Base-by-base conservation (phyloP, 1,140 invertebrate species). In the Panagrolaimus sp. region DNA sequence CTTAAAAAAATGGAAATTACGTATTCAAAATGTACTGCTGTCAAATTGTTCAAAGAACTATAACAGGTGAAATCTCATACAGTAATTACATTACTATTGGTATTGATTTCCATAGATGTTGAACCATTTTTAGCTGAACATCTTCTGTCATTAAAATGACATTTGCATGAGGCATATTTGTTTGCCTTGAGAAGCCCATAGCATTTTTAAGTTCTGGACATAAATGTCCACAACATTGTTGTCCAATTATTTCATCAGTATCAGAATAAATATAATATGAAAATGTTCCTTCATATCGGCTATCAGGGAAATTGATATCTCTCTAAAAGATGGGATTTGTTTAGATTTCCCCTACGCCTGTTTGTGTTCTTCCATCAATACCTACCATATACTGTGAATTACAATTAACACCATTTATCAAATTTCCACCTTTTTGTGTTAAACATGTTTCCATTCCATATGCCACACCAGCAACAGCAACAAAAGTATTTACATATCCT, bases 401-500 rank as follows among this genome's bases (percentile, higher is more conserved):
- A 25, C 66, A 68, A n/a, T 63, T 38, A 20, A 68, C 31, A 14
- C 66, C 66, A 45, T 68, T 67, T 7, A 68, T 45, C 5, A 63
- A 23, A 38, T 68, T 68, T 9, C 66, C 67, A 1, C 20, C 65
- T 11, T 14, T 20, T 9, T 31, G n/a, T 31, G 14, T 38, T 38
- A 13, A 11, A 65, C 66, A 68, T 16, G 16, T 38, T 61, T 61
- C 66, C 9, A 68, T 23, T n/a, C 66, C 66, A 16, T 63, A 68
- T 0, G 53, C 62, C 0, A 65, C 47, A 31, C 68, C 68, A 23
- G 61, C 70, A 25, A 71, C 69, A n/a, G 44, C 70, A 23, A 72
- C 27, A 63, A 48, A 72, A 0, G 71, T 69, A 27, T 72, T 38
- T 13, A 72, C 71, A 9, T 69, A 20, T 9, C 68, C 13, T n/a